Percentiles rank a stretch among this genome's conserved stretches.
Conservation (phyloP, 2,797 vertebrate genomes). For the Dendrocincla tyrannina region DNA sequence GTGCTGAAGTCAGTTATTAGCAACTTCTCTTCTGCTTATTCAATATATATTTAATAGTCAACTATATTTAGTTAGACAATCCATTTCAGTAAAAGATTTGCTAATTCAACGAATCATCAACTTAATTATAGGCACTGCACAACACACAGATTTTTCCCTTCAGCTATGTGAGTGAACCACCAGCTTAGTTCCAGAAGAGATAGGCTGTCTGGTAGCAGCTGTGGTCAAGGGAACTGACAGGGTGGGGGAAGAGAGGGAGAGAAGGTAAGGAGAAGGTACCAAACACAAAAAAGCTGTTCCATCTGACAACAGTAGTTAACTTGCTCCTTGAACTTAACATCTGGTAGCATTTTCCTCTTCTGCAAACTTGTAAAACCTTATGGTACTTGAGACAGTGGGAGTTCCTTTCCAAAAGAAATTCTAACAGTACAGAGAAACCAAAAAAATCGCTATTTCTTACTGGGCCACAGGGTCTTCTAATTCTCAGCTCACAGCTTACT, state of each 20-base stretch:
- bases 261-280: background rate
- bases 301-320: conserved; percentile 62
- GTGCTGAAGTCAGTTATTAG: background rate
- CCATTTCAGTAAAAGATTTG: background rate
- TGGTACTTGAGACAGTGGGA: conserved; percentile 68
- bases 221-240: background rate
- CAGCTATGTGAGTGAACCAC: background rate
- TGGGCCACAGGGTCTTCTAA: conserved; percentile 46
- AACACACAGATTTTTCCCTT: background rate
- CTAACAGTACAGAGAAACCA: conserved; percentile 71
- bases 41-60: conserved; percentile 43
- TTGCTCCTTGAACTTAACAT: conserved; percentile 72
- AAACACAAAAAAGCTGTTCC: conserved; percentile 33
- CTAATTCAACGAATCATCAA: background rate
- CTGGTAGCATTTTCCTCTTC: conserved; percentile 79
- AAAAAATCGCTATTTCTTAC: conserved; percentile 36
- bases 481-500: conserved; percentile 25
- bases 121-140: background rate
- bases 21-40: background rate
- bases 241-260: background rate
- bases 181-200: background rate
- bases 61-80: background rate
- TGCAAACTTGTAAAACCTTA: conserved; percentile 77
- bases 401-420: conserved; percentile 67
- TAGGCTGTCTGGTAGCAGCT: background rate